phyloP scores from a whole-genome alignment of 2,888 invertebrate genomes.

The Arrhopalites spinosus region DNA sequence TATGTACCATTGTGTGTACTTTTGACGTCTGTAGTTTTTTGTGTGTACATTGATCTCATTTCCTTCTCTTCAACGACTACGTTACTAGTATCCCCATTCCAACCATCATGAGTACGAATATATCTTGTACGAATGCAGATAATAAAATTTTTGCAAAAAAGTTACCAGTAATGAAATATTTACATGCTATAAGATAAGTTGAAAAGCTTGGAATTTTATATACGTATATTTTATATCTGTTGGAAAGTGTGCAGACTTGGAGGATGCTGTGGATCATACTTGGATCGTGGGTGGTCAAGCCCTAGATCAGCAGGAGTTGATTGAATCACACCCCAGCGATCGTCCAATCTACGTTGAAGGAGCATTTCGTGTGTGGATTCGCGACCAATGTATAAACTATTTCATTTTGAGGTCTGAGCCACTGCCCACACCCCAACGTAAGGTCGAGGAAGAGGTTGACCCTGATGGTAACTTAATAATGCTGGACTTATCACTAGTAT shows the following conservation, averaged over 20 bases:
- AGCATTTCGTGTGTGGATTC: constrained; percentile 78
- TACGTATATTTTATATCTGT: constrained; percentile 21
- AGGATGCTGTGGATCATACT: constrained; percentile 80
- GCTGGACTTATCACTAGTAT: too few species aligned
- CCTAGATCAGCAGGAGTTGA: constrained; percentile 71
- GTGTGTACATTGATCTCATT: not conserved
- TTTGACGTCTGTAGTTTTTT: not conserved
- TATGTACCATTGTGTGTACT: too few species aligned
- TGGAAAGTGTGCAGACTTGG: constrained; percentile 70
- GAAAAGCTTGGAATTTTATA: not conserved
- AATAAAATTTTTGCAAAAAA: not conserved
- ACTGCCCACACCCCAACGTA: constrained; percentile 61
- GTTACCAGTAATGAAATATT: not conserved
- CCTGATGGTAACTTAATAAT: constrained; percentile 66
- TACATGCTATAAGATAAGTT: not conserved
- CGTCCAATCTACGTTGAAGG: constrained; percentile 82
- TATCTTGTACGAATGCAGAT: not conserved
- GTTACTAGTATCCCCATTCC: too few species aligned
- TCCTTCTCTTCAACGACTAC: too few species aligned
- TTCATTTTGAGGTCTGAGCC: constrained; percentile 79
- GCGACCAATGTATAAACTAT: constrained; percentile 76
- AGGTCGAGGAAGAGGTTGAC: constrained; percentile 67
- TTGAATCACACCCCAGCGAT: constrained; percentile 67
- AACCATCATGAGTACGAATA: too few species aligned
- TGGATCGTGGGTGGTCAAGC: constrained; percentile 92